phyloP scores from a whole-genome alignment of 2,797 vertebrate genomes.

The Sciaenops ocellatus region DNA sequence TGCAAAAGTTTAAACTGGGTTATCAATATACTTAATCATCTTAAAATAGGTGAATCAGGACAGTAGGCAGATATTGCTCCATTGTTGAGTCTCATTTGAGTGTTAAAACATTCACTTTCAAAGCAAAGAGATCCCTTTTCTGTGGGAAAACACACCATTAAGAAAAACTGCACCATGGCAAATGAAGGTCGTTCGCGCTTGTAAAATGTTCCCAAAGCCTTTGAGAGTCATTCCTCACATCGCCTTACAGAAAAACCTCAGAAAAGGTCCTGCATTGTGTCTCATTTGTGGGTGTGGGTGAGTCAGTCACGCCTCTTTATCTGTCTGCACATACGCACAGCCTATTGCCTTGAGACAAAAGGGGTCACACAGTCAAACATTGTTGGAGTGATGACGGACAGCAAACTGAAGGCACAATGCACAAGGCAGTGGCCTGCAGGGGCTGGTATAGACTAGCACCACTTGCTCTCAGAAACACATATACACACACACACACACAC shows the following conservation, averaged over 20 bases:
- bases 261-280: conserved; percentile 57
- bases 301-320: conserved; percentile 69
- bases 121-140: not conserved
- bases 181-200: conserved; percentile 36
- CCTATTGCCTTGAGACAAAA: conserved; percentile 76
- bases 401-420: conserved; percentile 79
- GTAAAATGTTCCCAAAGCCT: conserved; percentile 32
- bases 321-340: conserved; percentile 69
- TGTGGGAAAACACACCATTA: not conserved
- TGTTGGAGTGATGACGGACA: conserved; percentile 80
- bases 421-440: conserved; percentile 71
- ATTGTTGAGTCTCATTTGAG: conserved; percentile 17
- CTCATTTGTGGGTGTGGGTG: conserved; percentile 29
- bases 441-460: conserved; percentile 80
- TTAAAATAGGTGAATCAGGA: conserved; percentile 25
- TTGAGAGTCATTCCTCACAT: conserved; percentile 38
- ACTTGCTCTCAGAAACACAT: conserved; percentile 7
- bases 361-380: conserved; percentile 81
- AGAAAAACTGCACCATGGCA: conserved; percentile 11
- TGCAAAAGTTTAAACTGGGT: conserved; percentile 34
- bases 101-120: conserved; percentile 15
- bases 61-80: conserved; percentile 2
- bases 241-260: conserved; percentile 34
- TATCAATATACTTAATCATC: conserved; percentile 42
- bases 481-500: not conserved